Percentiles rank a stretch among this genome's conserved stretches.
These are phyloP conservation scores for Microcebus murinus DNA, from an alignment of 2,113 vertebrate species.

Conservation along the genomic window DNA sequence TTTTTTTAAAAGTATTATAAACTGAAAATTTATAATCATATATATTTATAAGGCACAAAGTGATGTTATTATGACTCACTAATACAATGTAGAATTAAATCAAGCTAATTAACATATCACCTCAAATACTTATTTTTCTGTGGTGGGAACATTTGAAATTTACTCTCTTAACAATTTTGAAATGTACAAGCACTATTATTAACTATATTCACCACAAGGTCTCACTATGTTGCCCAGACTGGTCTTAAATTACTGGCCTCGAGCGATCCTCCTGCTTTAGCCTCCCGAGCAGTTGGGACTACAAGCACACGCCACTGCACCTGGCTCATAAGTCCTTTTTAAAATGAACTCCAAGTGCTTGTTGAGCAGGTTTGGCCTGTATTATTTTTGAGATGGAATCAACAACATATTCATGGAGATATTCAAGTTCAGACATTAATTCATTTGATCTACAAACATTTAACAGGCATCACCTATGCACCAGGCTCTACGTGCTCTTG, in stretches of 20 bases:
- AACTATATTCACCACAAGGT: not conserved
- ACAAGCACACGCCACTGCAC: not conserved
- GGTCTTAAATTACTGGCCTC: too few relatives aligned
- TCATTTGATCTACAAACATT: not conserved
- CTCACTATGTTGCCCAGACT: too few relatives aligned
- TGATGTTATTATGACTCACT: not conserved
- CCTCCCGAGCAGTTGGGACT: too few relatives aligned
- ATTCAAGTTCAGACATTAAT: not conserved
- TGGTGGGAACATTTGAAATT: not conserved
- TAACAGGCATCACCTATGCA: not conserved
- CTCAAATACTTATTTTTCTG: slow-evolving; percentile 2
- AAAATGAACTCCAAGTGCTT: slow-evolving; percentile 35
- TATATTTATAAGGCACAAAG: not conserved
- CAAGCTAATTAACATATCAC: not conserved
- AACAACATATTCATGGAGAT: not conserved
- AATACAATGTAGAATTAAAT: not conserved
- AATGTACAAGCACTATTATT: not conserved
- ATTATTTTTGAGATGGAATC: slow-evolving; percentile 19
- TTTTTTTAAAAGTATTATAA: not conserved
- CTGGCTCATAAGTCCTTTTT: not conserved
- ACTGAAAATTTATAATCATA: not conserved
- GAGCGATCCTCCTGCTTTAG: too few relatives aligned
- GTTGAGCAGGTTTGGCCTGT: not conserved
- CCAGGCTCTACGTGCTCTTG: not conserved
- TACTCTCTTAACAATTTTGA: not conserved